A percentile compares a stretch with the other conserved stretches of the same genome.
These are phyloP conservation scores for Zaprionus inermis DNA, from an alignment of 1,140 invertebrate genomes.

Conservation along the genomic window DNA sequence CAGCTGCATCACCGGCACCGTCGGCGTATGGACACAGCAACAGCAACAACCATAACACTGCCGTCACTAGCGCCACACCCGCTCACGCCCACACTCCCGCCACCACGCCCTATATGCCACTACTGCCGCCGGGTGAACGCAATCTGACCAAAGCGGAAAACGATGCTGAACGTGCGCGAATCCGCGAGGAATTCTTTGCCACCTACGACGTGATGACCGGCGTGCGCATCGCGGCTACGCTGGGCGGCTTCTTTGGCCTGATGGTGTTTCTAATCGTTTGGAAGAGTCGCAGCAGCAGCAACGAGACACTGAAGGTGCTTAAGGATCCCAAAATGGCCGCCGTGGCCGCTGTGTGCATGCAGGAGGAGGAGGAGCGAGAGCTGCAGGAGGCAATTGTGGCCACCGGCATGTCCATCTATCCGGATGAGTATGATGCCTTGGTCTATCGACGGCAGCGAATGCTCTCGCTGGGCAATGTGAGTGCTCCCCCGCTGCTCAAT, in stretches of 20 bases:
- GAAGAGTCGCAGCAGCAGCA: conserved; percentile 91
- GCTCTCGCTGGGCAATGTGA: conserved; percentile 85
- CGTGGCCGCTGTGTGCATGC: conserved; percentile 89
- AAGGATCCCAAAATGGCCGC: conserved; percentile 88
- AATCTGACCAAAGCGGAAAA: conserved; percentile 74
- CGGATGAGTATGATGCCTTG: conserved; percentile 85
- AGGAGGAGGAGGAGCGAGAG: conserved; percentile 90
- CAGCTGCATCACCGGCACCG: conserved; percentile 63
- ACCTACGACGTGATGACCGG: conserved; percentile 97
- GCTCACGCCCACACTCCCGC: conserved; percentile 44
- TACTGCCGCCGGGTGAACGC: conserved; percentile 66
- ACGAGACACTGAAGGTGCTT: conserved; percentile 87
- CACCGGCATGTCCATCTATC: conserved; percentile 86
- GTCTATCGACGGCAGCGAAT: conserved; percentile 85
- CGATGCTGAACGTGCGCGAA: conserved; percentile 85
- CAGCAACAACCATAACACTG: conserved; percentile 51
- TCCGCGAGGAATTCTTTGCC: conserved; percentile 92
- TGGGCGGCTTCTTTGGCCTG: conserved; percentile 94
- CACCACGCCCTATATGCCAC: conserved; percentile 67
- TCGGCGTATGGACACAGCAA: conserved; percentile 55
- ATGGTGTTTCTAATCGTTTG: conserved; percentile 95
- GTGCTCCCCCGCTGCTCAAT: conserved; percentile 84
- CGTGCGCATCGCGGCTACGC: conserved; percentile 93
- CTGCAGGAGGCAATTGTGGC: conserved; percentile 89
- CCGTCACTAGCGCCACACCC: conserved; percentile 45